Evolutionary conservation across 2,888 invertebrate species (phyloP).

Genomic region (Cabera pusaria): DNA sequence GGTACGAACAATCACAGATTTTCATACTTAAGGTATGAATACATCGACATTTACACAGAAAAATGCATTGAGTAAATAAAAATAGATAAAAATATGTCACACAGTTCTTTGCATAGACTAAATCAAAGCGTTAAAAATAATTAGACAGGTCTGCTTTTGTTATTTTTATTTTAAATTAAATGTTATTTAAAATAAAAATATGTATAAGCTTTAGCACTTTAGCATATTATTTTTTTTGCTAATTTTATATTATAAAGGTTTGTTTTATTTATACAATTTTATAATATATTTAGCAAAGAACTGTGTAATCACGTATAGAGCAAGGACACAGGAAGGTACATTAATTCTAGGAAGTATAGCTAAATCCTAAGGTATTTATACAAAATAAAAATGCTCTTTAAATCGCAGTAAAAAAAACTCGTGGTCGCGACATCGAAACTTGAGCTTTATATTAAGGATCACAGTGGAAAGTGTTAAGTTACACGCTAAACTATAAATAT

Average conservation of each 20-base stretch:
- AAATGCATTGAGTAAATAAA: constrained; percentile 37
- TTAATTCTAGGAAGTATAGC: constrained; percentile 56
- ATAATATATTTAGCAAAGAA: constrained; percentile 59
- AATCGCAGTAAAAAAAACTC: constrained; percentile 39
- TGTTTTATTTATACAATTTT: no score
- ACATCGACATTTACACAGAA: constrained; percentile 19
- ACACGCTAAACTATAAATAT: constrained; percentile 64
- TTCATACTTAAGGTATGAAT: constrained; percentile 56
- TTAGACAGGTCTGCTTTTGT: no score
- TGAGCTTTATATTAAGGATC: constrained; percentile 82
- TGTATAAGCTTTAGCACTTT: no score
- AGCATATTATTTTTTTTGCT: no score
- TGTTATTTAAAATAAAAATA: no score
- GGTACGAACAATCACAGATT: constrained; percentile 74
- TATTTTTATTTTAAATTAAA: no score
- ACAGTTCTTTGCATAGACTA: constrained; percentile 8
- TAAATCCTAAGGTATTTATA: constrained; percentile 31
- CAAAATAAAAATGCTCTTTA: constrained; percentile 38
- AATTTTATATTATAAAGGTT: no score
- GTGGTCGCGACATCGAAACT: constrained; percentile 72
- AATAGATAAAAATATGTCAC: constrained; percentile 29
- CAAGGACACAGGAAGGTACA: constrained; percentile 63
- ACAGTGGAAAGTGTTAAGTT: constrained; percentile 82
- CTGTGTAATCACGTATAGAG: constrained; percentile 55
- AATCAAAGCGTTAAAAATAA: constrained; percentile 18